Base-by-base conservation (phyloP, 1,140 invertebrate species). In the Octopus sinensis region DNA sequence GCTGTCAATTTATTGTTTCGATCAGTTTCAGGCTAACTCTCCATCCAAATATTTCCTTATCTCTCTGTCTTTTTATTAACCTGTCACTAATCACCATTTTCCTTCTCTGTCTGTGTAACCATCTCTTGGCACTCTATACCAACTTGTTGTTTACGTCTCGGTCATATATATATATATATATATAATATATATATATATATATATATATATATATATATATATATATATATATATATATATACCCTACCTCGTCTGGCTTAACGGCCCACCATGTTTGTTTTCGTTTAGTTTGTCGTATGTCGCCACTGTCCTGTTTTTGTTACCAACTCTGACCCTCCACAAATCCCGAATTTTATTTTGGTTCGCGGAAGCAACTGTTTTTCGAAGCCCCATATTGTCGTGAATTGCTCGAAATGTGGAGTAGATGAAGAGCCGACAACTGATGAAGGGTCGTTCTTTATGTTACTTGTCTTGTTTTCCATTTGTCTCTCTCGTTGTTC, bases 171-270 rank as follows among this genome's bases (percentile, higher is more conserved):
- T 62, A 62, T 62, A 7, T 62, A 62, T 62, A 62, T 17, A 62
- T 62, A 62, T 17, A 62, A 62, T 62, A 7, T 62, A 62, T 62
- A 62, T 62, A 62, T 62, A 62, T 62, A 62, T 62, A 62, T 62
- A 62, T 62, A 62, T 62, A 62, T 62, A 62, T 62, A 62, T 62
- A 62, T 62, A 62, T 62, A 62, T 62, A 62, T 62, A 62, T 62
- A 62, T 62, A 62, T 62, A 62, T 62, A 62, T 17, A 62, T 62
- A 7, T 6, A 7, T 17, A 6, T 6, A 62, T 62, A 62, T 62
- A 6, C 17, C 17, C 56, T 62, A 6, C 6, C 17, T 62, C 17
- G 56, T 7, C 56, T 62, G 56, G 56, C 17, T 62, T 7, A 7
- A 62, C 56, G 6, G 56, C 56, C 56, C 56, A 62, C 56, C 6